Conservation (phyloP, 2,888 invertebrate genomes). For the Nezara viridula region DNA sequence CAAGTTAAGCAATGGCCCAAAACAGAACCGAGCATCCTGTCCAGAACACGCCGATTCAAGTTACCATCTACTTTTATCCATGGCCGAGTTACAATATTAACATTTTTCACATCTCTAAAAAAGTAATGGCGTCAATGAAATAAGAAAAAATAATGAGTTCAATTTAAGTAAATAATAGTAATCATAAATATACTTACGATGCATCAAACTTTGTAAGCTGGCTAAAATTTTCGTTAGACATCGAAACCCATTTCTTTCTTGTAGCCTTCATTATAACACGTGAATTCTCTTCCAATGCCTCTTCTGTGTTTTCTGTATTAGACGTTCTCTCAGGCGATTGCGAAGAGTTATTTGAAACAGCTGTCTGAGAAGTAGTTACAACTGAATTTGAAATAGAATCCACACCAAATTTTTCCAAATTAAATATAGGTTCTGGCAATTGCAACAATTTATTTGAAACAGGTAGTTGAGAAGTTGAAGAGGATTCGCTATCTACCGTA, state of each 20-base stretch:
- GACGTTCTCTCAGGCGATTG: background rate
- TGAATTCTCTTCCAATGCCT: slow-evolving; percentile 19
- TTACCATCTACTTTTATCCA: slow-evolving; percentile 84
- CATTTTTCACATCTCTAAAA: slow-evolving; percentile 59
- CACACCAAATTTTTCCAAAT: background rate
- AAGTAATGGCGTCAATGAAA: background rate
- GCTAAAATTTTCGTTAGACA: slow-evolving; percentile 59
- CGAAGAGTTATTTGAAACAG: background rate
- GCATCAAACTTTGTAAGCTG: slow-evolving; percentile 60
- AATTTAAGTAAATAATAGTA: background rate
- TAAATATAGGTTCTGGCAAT: background rate
- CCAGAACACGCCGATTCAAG: slow-evolving; percentile 77
- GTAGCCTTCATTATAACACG: slow-evolving; percentile 51
- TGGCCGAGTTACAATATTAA: slow-evolving; percentile 72
- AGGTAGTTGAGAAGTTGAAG: background rate
- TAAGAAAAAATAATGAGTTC: background rate
- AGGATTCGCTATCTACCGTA: background rate
- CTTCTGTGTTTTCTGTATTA: background rate
- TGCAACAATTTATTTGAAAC: background rate
- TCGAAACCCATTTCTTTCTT: slow-evolving; percentile 60
- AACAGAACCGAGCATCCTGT: slow-evolving; percentile 78
- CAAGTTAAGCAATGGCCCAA: slow-evolving; percentile 76
- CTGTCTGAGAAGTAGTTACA: background rate
- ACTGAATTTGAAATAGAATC: background rate
- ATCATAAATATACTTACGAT: slow-evolving; percentile 59